Percentiles rank a stretch among this genome's conserved stretches.
Conservation (phyloP, 2,888 invertebrate genomes). For the Molorchus minor region DNA sequence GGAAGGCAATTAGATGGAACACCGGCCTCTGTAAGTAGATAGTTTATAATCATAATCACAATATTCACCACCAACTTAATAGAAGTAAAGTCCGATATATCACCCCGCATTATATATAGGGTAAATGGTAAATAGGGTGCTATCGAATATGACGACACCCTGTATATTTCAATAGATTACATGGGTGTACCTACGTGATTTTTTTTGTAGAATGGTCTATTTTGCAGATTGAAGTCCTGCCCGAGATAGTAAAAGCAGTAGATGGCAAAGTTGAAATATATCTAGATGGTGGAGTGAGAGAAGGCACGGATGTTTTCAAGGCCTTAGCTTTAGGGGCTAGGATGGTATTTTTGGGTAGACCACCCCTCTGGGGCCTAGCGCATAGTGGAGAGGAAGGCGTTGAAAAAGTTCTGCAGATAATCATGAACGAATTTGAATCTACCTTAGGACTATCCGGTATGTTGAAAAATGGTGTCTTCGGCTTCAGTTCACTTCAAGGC, state of each 20-base stretch:
- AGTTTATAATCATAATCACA: no score
- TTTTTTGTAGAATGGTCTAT: background rate
- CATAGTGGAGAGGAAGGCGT: constrained; percentile 83
- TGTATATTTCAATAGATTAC: no score
- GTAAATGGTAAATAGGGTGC: no score
- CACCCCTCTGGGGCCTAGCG: constrained; percentile 85
- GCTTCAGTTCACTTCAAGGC: no score
- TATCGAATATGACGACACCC: no score
- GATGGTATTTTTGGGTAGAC: constrained; percentile 89
- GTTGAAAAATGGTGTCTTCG: no score
- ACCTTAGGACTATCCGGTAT: constrained; percentile 73
- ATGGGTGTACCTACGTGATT: background rate
- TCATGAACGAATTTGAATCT: constrained; percentile 79
- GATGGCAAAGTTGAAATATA: constrained; percentile 79
- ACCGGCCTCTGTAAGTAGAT: constrained; percentile 79
- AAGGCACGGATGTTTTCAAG: constrained; percentile 90
- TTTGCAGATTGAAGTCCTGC: constrained; percentile 80
- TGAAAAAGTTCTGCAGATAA: constrained; percentile 73
- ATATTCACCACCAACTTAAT: no score
- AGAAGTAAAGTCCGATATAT: no score
- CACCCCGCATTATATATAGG: no score
- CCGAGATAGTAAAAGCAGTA: constrained; percentile 80
- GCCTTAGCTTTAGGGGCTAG: constrained; percentile 90
- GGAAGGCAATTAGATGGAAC: constrained; percentile 89
- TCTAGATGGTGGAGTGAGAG: constrained; percentile 85